Evolutionary conservation across 53 echinoderm and acorn worm genomes (phyloP), one percentile per base, ranked within the genome.

Genomic region (Temnopleurus reevesii): DNA sequence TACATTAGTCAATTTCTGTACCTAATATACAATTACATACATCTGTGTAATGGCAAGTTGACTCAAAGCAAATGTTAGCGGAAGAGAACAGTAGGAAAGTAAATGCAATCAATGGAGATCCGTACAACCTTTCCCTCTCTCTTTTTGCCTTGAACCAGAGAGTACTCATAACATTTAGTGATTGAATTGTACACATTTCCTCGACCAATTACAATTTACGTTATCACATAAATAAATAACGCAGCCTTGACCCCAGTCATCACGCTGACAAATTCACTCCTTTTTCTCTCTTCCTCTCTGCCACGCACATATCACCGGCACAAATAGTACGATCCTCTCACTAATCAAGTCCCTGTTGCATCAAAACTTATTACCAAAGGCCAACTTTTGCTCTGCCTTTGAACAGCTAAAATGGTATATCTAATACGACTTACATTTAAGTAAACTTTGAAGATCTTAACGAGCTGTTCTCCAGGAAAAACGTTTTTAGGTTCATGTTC

Each of bases 161-260:
- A 71, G 71, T 71, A 8, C 71, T 38, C 2, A 21, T 71, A 41
- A 71, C 71, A 71, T 71, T n/a, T 38, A 38, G 71, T 71, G 71
- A 71, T 71, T 41, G 41, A 71, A 71, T 71, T 71, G 41, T 21
- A 27, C 43, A 71, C 71, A 71, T 71, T 71, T 71, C 71, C 71
- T 71, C 71, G 21, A 41, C 71, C 71, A 71, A 71, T 71, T 71
- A 71, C 71, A 71, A 41, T 71, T 71, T 71, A 23, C 41, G 41
- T 41, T 71, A 71, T 71, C 71, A n/a, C 71, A 71, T 41, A 41
- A 38, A 71, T 71, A 71, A 71, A 38, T 71, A 71, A 41, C 41
- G 1, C 23, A 21, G 8, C 71, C 71, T 41, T 71, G 71, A 71
- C 71, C 71, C 23, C 71, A 41, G n/a, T 71, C 71, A 71, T 5